Evolutionary conservation across 2,113 vertebrate species (phyloP).

Genomic region (Heteronetta atricapilla): DNA sequence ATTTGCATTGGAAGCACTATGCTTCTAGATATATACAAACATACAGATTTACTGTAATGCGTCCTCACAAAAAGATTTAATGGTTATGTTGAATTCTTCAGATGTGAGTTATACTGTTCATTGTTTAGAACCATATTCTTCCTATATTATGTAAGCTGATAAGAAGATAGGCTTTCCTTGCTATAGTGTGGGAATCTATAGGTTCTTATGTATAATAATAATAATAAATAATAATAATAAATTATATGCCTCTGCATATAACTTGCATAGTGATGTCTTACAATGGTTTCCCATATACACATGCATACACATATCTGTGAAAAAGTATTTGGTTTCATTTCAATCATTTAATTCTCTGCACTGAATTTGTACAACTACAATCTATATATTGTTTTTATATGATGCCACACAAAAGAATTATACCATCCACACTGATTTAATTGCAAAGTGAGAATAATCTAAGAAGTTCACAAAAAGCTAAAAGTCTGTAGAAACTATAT

Average conservation of each 20-base stretch:
- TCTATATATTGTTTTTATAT: background rate
- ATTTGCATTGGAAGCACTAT: background rate
- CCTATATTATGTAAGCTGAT: background rate
- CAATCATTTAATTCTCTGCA: background rate
- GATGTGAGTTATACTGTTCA: background rate
- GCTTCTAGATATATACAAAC: background rate
- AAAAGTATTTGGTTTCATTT: background rate
- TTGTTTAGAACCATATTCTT: background rate
- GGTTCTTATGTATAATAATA: background rate
- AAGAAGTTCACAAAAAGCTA: rapidly evolving
- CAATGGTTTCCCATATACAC: background rate
- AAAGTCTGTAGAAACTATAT: background rate
- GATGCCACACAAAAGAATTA: background rate
- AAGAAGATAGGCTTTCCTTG: background rate
- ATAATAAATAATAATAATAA: no score
- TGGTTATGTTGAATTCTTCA: background rate
- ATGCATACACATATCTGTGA: rapidly evolving
- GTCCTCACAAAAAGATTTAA: background rate
- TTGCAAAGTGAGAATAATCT: background rate
- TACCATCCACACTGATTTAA: background rate
- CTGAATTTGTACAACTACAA: background rate
- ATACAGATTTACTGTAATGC: background rate
- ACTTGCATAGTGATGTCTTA: background rate
- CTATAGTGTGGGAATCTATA: background rate
- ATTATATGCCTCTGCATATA: background rate